Conservation (phyloP, 2,888 invertebrate species). For the Cacoxenus indagator region DNA sequence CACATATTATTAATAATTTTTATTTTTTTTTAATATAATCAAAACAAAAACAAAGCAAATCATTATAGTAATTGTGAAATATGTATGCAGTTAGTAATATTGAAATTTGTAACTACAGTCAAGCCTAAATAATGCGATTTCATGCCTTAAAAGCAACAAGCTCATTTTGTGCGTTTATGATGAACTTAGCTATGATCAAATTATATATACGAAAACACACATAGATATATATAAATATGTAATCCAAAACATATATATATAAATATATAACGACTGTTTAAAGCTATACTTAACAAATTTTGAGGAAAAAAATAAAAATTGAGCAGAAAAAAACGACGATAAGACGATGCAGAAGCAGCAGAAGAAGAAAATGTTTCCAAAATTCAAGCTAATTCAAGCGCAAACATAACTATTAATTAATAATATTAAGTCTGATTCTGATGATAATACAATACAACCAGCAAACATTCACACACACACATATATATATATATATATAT, state of each 20-base stretch:
- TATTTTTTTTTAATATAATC: not conserved
- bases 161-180: not conserved
- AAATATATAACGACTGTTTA: not conserved
- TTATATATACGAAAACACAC: not conserved
- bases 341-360: not conserved
- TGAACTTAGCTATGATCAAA: not conserved
- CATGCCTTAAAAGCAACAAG: not conserved
- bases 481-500: constrained; percentile 9
- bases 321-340: not conserved
- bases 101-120: not conserved
- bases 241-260: not conserved
- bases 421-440: not conserved
- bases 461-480: not conserved
- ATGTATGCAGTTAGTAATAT: not conserved
- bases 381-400: not conserved
- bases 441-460: not conserved
- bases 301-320: not conserved
- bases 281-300: not conserved
- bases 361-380: not conserved
- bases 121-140: not conserved
- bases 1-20: not conserved
- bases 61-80: too few relatives aligned
- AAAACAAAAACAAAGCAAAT: too few relatives aligned
- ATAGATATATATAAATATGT: not conserved
- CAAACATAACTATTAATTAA: not conserved